Base-by-base conservation (phyloP, 2,113 vertebrate species). In the Zosterops pallidus region DNA sequence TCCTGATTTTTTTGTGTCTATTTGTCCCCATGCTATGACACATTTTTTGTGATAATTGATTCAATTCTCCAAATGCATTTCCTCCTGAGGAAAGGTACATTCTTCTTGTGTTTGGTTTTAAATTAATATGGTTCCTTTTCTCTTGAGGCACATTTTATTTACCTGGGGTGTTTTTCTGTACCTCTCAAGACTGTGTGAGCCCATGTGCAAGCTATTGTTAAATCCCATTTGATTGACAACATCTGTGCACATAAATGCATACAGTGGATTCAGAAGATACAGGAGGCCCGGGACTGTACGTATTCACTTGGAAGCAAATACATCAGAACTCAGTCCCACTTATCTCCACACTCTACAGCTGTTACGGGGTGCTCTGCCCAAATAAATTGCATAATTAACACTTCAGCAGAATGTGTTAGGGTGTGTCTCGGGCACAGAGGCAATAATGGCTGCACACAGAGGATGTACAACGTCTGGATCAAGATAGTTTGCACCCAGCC, bases 311-410 rank as follows among this genome's bases (percentile, higher is more conserved):
- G 53, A 25, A 90, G 62, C 53, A 89, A 89, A 84, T 6, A 47
- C 13, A 64, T 20, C 11, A 60, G 57, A 68, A 69, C 49, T 88
- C 53, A 53, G 14, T 37, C 62, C 31, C 57, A 56, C 14, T 56
- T 75, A 37, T 44, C 57, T 91, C 74, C 65, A 22, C 28, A 64
- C 57, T 65, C 65, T 72, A 56, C 70, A 90, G 56, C 46, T 70
- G 64, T 83, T 72, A 55, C 35, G 29, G 14, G 60, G 49, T 69
- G n/a, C 33, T 82, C 44, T 87, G 52, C 52, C 39, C 62, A 76
- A 85, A 83, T 71, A 60, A 93, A 90, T 57, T 69, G 52, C 31
- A 83, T 79, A 53, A 87, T 82, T 94, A 94, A 71, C 74, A 75
- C 52, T 84, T 89, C 57, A 91, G 41, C 37, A 82, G 65, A 53